phyloP scores from a whole-genome alignment of 2,113 vertebrate species.

The Pluvialis apricaria region DNA sequence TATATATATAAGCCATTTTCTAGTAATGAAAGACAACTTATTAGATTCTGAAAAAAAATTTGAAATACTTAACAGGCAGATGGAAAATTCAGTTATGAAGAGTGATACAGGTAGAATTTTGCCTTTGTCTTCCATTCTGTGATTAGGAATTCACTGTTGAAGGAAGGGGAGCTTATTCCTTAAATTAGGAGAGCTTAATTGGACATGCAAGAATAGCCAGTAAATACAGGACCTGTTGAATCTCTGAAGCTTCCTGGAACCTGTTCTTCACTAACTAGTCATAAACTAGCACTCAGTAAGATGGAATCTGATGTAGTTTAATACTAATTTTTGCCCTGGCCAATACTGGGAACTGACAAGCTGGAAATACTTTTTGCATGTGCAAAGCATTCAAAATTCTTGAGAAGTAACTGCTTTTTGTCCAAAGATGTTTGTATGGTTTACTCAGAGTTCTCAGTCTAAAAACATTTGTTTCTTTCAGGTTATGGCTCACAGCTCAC shows the following conservation, averaged over 20 bases:
- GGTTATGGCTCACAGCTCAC: constrained; percentile 98
- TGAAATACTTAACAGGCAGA: background rate
- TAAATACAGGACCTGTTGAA: background rate
- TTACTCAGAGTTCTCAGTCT: background rate
- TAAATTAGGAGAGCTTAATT: background rate
- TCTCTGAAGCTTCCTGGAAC: background rate
- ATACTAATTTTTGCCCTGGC: background rate
- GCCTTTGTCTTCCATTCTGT: background rate
- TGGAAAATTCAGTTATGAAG: background rate
- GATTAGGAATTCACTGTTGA: background rate
- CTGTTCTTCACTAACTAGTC: background rate
- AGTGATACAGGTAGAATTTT: background rate
- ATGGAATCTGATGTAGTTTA: background rate
- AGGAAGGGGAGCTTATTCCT: background rate
- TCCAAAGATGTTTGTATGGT: background rate
- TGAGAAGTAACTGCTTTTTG: background rate
- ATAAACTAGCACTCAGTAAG: background rate
- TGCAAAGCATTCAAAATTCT: background rate
- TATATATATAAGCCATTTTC: background rate
- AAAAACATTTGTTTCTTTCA: constrained; percentile 60
- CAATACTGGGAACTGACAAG: background rate
- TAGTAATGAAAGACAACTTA: background rate
- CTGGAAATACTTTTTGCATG: background rate
- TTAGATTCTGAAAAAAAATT: background rate
- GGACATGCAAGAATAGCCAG: background rate